phyloP scores from a whole-genome alignment of 2,797 vertebrate genomes.

The Gobionotothen gibberifrons region DNA sequence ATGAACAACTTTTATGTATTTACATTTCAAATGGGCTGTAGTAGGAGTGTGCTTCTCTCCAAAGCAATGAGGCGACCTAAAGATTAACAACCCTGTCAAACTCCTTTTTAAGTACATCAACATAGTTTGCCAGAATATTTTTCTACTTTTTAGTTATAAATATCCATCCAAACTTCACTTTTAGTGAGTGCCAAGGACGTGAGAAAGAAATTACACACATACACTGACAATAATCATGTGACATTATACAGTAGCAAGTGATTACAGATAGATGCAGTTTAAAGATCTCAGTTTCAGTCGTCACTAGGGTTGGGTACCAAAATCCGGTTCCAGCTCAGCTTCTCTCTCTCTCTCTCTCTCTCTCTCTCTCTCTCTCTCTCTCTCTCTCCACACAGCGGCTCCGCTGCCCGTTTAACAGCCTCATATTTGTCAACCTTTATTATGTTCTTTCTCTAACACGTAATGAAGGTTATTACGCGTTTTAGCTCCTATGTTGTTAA shows the following conservation, averaged over 20 bases:
- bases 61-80: not conserved
- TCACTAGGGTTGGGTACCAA: no score
- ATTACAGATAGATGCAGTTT: slow-evolving; percentile 18
- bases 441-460: no score
- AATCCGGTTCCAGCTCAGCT: no score
- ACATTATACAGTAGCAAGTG: not conserved
- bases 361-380: no score
- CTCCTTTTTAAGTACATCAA: no score
- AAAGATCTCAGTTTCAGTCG: slow-evolving; percentile 17
- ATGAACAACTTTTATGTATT: not conserved
- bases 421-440: no score
- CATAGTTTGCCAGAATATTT: not conserved
- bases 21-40: not conserved
- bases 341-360: no score
- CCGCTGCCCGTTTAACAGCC: no score
- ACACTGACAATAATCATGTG: not conserved
- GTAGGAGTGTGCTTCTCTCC: not conserved
- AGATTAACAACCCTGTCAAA: not conserved
- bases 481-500: no score
- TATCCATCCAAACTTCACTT: not conserved
- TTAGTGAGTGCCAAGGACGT: not conserved
- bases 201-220: not conserved
- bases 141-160: not conserved
- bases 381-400: no score
- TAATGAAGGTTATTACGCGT: no score